These are phyloP conservation scores for Metallyticus violacea DNA, from an alignment of 2,888 invertebrate species.

Conservation along the genomic window DNA sequence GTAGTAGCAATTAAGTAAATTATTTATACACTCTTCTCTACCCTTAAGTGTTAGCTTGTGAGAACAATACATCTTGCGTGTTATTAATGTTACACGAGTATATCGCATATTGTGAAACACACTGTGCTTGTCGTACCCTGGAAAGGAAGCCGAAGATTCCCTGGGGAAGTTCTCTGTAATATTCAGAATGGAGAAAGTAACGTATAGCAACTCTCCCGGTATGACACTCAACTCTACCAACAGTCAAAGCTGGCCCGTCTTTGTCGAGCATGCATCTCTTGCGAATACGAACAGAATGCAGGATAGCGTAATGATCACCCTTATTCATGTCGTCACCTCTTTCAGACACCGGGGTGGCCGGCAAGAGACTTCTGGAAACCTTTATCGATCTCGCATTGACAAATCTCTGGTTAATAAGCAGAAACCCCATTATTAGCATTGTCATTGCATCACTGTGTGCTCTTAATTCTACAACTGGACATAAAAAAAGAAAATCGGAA, in stretches of 20 bases:
- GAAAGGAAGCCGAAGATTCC: background rate
- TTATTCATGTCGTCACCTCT: background rate
- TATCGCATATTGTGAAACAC: background rate
- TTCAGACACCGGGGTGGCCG: too few relatives aligned
- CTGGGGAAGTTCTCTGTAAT: background rate
- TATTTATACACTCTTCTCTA: too few relatives aligned
- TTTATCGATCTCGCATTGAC: too few relatives aligned
- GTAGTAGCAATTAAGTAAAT: too few relatives aligned
- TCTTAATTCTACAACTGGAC: too few relatives aligned
- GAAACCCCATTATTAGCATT: too few relatives aligned
- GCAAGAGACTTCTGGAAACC: background rate
- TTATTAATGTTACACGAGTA: too few relatives aligned
- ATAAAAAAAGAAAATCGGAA: too few relatives aligned
- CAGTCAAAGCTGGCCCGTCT: background rate
- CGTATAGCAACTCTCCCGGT: background rate
- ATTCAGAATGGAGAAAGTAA: background rate
- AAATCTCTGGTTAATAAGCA: too few relatives aligned
- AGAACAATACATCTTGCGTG: too few relatives aligned
- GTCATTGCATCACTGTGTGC: too few relatives aligned
- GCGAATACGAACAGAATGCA: background rate
- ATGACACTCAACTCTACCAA: background rate
- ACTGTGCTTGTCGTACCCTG: background rate
- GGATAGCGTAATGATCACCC: background rate
- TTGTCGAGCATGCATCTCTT: background rate
- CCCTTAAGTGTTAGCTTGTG: too few relatives aligned